Base-by-base conservation (phyloP, 30 jellyfish, hydroid and myxozoan species). In the Hydractinia echinata region DNA sequence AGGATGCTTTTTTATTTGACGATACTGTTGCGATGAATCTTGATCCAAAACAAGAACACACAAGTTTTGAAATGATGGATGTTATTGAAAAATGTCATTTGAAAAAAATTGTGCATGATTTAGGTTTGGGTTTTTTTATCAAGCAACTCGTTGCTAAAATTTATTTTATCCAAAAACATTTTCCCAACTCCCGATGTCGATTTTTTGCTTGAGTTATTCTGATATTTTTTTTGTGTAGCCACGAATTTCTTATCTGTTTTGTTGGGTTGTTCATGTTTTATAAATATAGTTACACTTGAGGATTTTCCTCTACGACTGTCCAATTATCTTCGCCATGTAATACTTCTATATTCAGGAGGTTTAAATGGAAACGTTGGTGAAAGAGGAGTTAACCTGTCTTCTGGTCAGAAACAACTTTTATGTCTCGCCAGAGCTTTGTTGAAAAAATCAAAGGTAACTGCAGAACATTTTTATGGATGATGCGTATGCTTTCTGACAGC, bases 1-100 rank as follows among this genome's bases (percentile, higher is more conserved):
- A 89, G 58, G 97, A 89, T 76, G 95, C 97, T 6, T 89, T 89
- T 73, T 79, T 89, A 9, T 89, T 89, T 70, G 85, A 81, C 77
- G 95, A 87, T 61, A 76, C 92, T 73, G 53, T 89, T 53, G 84
- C 89, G 11, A 87, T 62, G 53, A 89, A 89, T 82, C 67, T 89
- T 64, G 97, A 89, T 55, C 97, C 97, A 5, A 58, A 73, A 20
- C 73, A 54, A 2, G 54, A 20, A 88, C 78, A 84, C 73, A 64
- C 97, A 14, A 86, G 67, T 10, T 64, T 82, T 54, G 95, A 89
- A 54, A 73, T 80, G 50, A 16, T 30, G 13, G 19, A 53, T 48
- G 89, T 86, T 53, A 54, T 89, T 11, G 79, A 81, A 54, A 72
- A 83, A 76, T 89, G 97, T 51, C 95, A 89, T 76, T 71, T 89